Base-by-base conservation (phyloP, 1,140 invertebrate species). In the Bombus vancouverensis region DNA sequence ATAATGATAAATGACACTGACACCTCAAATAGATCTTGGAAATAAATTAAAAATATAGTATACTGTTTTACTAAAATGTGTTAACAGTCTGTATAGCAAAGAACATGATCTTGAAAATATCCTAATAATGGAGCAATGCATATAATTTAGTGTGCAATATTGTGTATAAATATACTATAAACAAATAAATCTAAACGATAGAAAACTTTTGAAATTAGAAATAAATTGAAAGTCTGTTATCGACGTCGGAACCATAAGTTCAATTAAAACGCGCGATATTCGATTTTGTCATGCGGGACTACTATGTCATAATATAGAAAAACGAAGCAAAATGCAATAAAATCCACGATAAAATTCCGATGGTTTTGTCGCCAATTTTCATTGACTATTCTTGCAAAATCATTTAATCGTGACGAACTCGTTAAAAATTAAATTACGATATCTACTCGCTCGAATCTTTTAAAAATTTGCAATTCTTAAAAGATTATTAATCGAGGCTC, bases 231-330 rank as follows among this genome's bases (percentile, higher is more conserved):
- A 47, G 10, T n/a, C 18, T 44, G 59, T 44, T 66, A 68, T 44
- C 77, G 62, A 59, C 13, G 9, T 32, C 28, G 74, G 10, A 59
- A 59, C 53, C 47, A 2, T 73, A 82, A 42, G 80, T 62, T 82
- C 53, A 82, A 82, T 82, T 82, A 74, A 74, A 74, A 82, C 71
- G 37, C 22, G 53, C 32, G 80, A 44, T 74, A 82, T 82, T 82
- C 39, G 70, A 82, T 82, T 66, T 66, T 25, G 71, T 25, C n/a
- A 32, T 18, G 39, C 12, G 13, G 32, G 25, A n/a, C 28, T 53
- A 37, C 47, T 53, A 34, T 22, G n/a, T 32, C 0, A 25, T 32
- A 25, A 66, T 34, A n/a, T 15, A 47, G 2, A n/a, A 44, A n/a
- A 42, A 42, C 28, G 28, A 15, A n/a, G 18, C 5, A 28, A 70